Evolutionary conservation across 1,140 invertebrate genomes (phyloP).

Genomic region (Brachionus rubens): DNA sequence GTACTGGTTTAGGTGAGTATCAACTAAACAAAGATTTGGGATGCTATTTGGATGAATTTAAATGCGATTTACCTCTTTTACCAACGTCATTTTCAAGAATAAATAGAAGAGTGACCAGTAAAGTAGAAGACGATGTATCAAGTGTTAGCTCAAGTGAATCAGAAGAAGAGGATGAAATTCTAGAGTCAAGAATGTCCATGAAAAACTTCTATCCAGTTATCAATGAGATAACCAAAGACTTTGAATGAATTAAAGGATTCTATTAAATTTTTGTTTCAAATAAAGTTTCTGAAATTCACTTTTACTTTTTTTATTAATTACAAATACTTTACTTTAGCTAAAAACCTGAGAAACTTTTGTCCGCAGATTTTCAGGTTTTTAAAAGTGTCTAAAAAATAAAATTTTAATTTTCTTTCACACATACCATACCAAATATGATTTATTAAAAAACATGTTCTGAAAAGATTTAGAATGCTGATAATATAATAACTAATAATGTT

Average conservation of each 20-base stretch:
- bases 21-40: constrained; percentile 64
- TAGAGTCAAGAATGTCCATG: background rate
- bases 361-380: too few species aligned
- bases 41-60: constrained; percentile 11
- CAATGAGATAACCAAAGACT: background rate
- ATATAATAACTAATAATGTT: too few species aligned
- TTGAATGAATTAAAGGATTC: background rate
- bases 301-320: too few species aligned
- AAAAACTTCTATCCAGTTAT: background rate
- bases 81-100: background rate
- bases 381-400: too few species aligned
- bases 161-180: background rate
- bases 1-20: constrained; percentile 66
- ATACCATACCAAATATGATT: too few species aligned
- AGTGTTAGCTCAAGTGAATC: constrained; percentile 3
- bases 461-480: too few species aligned
- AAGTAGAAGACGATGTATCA: background rate
- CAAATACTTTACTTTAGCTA: too few species aligned
- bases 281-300: too few species aligned
- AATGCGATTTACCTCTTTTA: background rate
- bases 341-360: too few species aligned
- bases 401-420: too few species aligned
- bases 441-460: too few species aligned
- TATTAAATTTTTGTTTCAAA: too few species aligned
- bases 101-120: background rate